These are phyloP conservation scores for Tupaia chinensis DNA, from an alignment of 2,113 vertebrate genomes.

Conservation along the genomic window DNA sequence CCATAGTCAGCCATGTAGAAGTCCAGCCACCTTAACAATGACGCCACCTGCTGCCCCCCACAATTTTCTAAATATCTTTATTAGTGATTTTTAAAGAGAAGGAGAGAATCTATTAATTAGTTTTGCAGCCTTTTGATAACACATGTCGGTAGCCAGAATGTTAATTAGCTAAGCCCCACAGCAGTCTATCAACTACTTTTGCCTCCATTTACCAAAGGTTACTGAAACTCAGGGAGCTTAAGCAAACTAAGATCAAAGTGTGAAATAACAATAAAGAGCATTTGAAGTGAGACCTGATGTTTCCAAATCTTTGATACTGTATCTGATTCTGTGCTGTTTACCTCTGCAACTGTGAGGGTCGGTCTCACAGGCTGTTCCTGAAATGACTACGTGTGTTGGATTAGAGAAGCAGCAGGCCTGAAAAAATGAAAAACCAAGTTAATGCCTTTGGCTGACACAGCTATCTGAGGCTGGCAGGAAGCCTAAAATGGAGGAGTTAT, in stretches of 20 bases:
- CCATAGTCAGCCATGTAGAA: too few species aligned
- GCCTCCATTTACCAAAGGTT: constrained; percentile 52
- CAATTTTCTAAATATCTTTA: constrained; percentile 50
- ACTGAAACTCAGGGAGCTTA: background rate
- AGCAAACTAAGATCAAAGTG: background rate
- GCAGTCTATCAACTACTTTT: background rate
- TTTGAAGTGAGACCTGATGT: background rate
- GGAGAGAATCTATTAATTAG: constrained; percentile 1
- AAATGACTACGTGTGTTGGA: background rate
- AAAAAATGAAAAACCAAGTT: constrained; percentile 25
- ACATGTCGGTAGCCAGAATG: constrained; percentile 2
- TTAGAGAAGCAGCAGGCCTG: background rate
- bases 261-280: constrained; percentile 25
- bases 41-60: background rate
- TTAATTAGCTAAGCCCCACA: constrained; percentile 47
- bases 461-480: constrained; percentile 18
- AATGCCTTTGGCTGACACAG: constrained; percentile 29
- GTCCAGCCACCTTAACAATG: too few species aligned
- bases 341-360: background rate
- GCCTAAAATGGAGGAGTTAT: background rate
- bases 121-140: constrained; percentile 12
- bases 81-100: constrained; percentile 50
- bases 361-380: background rate
- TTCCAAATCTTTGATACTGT: background rate
- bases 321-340: constrained; percentile 3